Evolutionary conservation across 1,140 invertebrate genomes (phyloP).

Genomic region (Nixonia krombeini): DNA sequence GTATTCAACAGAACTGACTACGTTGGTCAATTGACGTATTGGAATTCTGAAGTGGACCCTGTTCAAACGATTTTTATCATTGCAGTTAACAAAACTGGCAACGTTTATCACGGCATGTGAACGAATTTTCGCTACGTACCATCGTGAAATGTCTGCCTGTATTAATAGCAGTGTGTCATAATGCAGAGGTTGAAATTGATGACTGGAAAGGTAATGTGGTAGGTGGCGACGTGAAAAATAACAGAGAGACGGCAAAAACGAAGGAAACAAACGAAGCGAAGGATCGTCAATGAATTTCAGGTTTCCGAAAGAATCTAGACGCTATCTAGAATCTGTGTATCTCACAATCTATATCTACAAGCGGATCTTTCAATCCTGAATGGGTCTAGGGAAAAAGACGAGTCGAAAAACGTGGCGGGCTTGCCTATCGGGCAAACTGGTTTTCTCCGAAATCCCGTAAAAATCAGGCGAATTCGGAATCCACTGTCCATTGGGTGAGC

Average conservation of each 20-base stretch:
- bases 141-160: no score
- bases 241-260: slow-evolving; percentile 21
- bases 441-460: slow-evolving; percentile 57
- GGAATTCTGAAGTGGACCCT: no score
- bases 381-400: slow-evolving; percentile 20
- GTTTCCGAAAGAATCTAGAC: slow-evolving; percentile 16
- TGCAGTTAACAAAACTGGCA: no score
- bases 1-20: no score
- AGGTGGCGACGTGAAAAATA: slow-evolving; percentile 34
- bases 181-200: slow-evolving; percentile 7
- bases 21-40: no score
- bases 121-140: no score
- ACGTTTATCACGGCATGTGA: no score
- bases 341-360: slow-evolving; percentile 33
- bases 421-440: slow-evolving; percentile 55
- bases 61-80: no score
- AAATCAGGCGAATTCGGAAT: slow-evolving; percentile 49
- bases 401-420: slow-evolving; percentile 36
- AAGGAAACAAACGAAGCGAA: slow-evolving; percentile 20
- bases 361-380: slow-evolving; percentile 29
- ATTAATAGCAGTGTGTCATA: no score
- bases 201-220: slow-evolving; percentile 9
- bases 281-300: slow-evolving; percentile 40
- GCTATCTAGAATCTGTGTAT: slow-evolving; percentile 44
- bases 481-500: slow-evolving; percentile 10